Evolutionary conservation across 2,888 invertebrate species (phyloP).

Genomic region (Clostera curtula): DNA sequence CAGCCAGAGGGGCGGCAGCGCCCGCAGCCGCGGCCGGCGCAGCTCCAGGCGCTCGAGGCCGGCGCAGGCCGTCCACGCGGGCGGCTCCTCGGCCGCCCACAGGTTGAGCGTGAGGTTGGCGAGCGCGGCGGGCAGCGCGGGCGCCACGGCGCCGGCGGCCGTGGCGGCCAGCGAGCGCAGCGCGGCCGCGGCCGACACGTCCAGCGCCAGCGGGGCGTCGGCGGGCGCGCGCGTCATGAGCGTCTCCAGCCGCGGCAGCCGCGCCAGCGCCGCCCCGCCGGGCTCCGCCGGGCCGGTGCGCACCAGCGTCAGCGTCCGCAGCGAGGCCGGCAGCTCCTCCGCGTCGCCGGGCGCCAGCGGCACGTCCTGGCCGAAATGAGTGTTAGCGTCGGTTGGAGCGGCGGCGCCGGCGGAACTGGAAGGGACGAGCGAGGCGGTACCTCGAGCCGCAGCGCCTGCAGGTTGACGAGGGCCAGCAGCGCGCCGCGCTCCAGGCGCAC

Average conservation of each 20-base stretch:
- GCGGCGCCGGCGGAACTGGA: too few relatives aligned
- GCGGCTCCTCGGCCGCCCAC: not conserved
- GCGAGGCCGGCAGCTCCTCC: slow-evolving; percentile 3
- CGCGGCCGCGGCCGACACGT: slow-evolving; percentile 6
- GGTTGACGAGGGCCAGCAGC: slow-evolving; percentile 9
- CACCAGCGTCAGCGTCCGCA: slow-evolving; percentile 4
- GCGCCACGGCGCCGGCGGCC: slow-evolving; percentile 10
- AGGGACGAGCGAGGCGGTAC: too few relatives aligned
- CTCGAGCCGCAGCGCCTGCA: too few relatives aligned
- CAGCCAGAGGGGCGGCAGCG: too few relatives aligned
- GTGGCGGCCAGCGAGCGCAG: slow-evolving; percentile 9
- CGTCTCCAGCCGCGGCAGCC: slow-evolving; percentile 7
- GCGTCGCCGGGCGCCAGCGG: too few relatives aligned
- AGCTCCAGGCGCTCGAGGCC: slow-evolving; percentile 1
- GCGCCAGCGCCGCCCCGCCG: slow-evolving; percentile 3
- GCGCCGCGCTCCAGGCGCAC: slow-evolving; percentile 3
- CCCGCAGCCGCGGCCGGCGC: not conserved
- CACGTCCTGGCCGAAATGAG: too few relatives aligned
- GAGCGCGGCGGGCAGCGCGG: slow-evolving; percentile 5
- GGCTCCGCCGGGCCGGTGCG: slow-evolving; percentile 4
- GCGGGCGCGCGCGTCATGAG: slow-evolving; percentile 5
- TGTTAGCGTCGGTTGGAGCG: too few relatives aligned
- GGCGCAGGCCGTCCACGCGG: slow-evolving; percentile 4
- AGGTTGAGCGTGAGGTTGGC: not conserved
- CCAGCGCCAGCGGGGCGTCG: slow-evolving; percentile 4